Conservation (phyloP, 2,888 invertebrate species). For the Heliconius charithonia region DNA sequence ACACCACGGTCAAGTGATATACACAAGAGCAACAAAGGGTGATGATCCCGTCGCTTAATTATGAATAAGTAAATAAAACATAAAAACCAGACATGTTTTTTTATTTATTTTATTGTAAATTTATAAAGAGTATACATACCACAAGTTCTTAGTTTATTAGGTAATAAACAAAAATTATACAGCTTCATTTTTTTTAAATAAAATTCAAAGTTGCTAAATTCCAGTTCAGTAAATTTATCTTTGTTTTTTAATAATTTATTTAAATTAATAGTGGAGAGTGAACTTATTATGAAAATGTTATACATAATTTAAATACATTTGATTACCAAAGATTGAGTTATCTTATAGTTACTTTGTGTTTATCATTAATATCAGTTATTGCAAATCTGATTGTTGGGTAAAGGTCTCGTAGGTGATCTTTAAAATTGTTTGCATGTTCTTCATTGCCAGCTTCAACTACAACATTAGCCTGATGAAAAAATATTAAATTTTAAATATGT, state of each 20-base stretch:
- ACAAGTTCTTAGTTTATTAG: background rate
- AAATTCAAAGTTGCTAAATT: background rate
- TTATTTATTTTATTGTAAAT: constrained; percentile 24
- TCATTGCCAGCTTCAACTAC: constrained; percentile 76
- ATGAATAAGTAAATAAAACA: constrained; percentile 73
- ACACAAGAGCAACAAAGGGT: constrained; percentile 97
- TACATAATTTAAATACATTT: background rate
- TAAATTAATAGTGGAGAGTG: background rate
- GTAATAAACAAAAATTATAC: too few relatives aligned
- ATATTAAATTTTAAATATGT: too few relatives aligned
- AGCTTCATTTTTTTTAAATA: background rate
- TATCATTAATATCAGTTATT: constrained; percentile 64
- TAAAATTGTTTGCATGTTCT: constrained; percentile 66
- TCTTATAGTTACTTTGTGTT: constrained; percentile 54
- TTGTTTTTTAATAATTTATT: background rate
- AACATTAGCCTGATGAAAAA: constrained; percentile 69
- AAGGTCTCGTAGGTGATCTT: constrained; percentile 63
- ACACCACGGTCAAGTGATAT: constrained; percentile 98
- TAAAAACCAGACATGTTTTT: constrained; percentile 54
- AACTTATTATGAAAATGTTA: too few relatives aligned
- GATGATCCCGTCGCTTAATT: constrained; percentile 91
- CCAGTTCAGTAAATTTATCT: background rate
- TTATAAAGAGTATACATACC: background rate
- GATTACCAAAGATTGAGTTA: constrained; percentile 35
- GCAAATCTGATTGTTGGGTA: constrained; percentile 71